Conservation (phyloP, 30 jellyfish, hydroid and myxozoan genomes). For the Morbakka virulenta region DNA sequence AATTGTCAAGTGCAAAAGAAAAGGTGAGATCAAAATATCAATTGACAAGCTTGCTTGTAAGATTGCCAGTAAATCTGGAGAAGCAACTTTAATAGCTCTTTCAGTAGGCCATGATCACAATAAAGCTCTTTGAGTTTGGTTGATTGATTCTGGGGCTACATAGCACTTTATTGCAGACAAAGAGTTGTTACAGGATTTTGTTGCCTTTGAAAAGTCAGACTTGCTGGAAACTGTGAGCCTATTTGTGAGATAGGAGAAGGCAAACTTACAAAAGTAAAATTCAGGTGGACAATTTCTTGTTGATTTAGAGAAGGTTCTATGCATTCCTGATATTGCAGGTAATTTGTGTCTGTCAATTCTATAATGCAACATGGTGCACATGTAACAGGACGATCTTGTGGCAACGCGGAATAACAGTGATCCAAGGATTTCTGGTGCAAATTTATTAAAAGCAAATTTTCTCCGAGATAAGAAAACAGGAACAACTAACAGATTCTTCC, state of each 20-base stretch:
- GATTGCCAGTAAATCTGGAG: neutral
- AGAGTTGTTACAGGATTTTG: neutral
- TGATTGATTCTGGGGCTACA: slow-evolving; percentile 20
- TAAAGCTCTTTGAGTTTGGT: neutral
- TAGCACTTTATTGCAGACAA: neutral
- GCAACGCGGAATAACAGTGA: no score
- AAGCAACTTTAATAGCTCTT: neutral
- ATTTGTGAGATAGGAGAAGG: slow-evolving; percentile 26
- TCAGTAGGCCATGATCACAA: neutral
- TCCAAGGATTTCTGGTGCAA: no score
- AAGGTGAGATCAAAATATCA: neutral
- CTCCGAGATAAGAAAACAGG: no score
- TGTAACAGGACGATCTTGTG: no score
- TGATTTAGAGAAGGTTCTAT: no score
- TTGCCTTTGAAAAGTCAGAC: neutral
- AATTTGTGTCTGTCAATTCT: no score
- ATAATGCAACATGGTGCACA: no score
- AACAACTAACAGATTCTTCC: no score
- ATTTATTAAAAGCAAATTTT: no score
- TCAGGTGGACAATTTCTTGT: slow-evolving; percentile 27
- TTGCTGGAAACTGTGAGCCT: slow-evolving; percentile 13
- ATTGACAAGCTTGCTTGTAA: neutral
- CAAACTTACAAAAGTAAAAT: neutral
- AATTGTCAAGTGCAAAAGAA: neutral
- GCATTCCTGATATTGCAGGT: no score